Evolutionary conservation across 1,140 invertebrate species (phyloP).

Genomic region (Protaetia brevitarsis): DNA sequence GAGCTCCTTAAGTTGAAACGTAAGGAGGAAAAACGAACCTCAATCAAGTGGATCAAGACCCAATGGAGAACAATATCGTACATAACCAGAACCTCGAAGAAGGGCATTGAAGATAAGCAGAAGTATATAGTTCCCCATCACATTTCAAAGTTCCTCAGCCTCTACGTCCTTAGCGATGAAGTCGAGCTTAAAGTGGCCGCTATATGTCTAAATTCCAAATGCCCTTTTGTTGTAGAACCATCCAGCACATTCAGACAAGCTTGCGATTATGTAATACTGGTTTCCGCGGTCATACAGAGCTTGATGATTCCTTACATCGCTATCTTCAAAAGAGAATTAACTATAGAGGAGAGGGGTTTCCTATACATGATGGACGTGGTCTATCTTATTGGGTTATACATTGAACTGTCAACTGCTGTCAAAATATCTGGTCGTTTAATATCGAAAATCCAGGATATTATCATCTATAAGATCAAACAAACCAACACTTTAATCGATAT

Average conservation of each 20-base stretch:
- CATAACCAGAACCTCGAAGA: not conserved
- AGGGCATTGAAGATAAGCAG: not conserved
- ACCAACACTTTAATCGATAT: slow-evolving; percentile 20
- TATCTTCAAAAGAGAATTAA: not conserved
- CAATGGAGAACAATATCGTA: not conserved
- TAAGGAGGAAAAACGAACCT: slow-evolving; percentile 2
- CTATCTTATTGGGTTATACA: slow-evolving; percentile 22
- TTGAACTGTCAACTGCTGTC: slow-evolving; percentile 22
- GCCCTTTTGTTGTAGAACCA: slow-evolving; percentile 22
- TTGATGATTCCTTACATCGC: slow-evolving; percentile 11
- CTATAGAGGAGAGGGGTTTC: not conserved
- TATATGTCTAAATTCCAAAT: slow-evolving; percentile 22
- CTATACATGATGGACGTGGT: slow-evolving; percentile 18
- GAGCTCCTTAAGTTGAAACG: slow-evolving; percentile 6
- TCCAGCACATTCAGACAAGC: not conserved
- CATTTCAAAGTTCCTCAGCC: slow-evolving; percentile 2
- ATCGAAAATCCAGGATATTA: not conserved
- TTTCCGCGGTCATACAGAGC: not conserved
- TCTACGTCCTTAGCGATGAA: slow-evolving; percentile 21
- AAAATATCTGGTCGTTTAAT: not conserved
- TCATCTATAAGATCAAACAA: slow-evolving; percentile 20
- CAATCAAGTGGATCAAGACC: slow-evolving; percentile 8
- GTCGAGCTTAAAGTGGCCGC: slow-evolving; percentile 25
- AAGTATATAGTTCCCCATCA: not conserved
- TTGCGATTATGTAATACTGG: slow-evolving; percentile 12